Evolutionary conservation across 64 coral and sea anemone genomes (phyloP), one percentile per base, ranked within the genome.

Genomic region (Actinia tenebrosa): DNA sequence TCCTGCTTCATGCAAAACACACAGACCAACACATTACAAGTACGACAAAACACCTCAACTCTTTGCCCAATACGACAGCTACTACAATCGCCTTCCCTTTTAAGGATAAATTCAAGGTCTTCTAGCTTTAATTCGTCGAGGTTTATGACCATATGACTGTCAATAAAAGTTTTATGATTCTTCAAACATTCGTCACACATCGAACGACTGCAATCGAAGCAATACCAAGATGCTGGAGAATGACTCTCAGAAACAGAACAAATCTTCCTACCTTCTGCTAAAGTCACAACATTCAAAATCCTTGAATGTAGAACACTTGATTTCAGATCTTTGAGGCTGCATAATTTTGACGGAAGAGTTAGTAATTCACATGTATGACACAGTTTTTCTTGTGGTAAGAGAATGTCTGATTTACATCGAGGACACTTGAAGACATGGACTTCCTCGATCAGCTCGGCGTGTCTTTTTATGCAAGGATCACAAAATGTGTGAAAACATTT

Each of bases 201-300:
- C 22, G 63, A 66, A 22, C 22, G 63, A 66, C 22, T 23, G 63
- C 63, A 66, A 22, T 66, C 63, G n/a, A 66, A 66, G n/a, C 63
- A 66, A 22, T 66, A 66, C 63, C 63, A 66, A 66, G 63, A 66
- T 66, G 63, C 63, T 66, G 63, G 63, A 22, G 63, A 66, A 66
- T 66, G 63, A 66, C 63, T 66, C 63, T 66, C 20, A 66, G 63
- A 66, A 66, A 66, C 22, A 22, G 18, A n/a, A 66, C 63, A 66
- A 22, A n/a, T 19, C 63, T 19, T 66, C 8, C 3, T 5, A 13
- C 20, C 22, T 66, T 66, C 63, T n/a, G 8, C 63, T 22, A 66
- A 66, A 3, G 63, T 2, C 63, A 66, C 4, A 66, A 6, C 63
- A 22, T 66, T 22, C 20, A 66, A 7, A 19, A 66, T 66, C 22